Base-by-base conservation (phyloP, 2,797 vertebrate species). In the Centropyge bicolor region DNA sequence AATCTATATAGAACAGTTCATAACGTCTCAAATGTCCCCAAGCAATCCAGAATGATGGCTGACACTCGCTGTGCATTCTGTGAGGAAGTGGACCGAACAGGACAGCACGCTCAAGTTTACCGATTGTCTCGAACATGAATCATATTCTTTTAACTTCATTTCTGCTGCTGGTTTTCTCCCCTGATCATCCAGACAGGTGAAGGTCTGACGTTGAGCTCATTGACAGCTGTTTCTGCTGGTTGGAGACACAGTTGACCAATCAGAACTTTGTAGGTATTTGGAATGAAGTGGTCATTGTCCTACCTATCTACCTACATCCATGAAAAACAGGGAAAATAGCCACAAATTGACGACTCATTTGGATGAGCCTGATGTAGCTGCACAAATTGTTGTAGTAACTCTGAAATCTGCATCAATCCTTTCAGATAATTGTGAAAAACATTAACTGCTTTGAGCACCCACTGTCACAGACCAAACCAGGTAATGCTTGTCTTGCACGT, bases 221-320 rank as follows among this genome's bases (percentile, higher is more conserved):
- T 5, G 3, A 11, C 17, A 16, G 9, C 35, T 31, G 60, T 64
- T 61, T 54, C 62, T 78, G 62, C 45, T 65, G 46, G 68, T 52
- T 78, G 24, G 68, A 72, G 54, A 52, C 69, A 60, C 45, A 51
- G 45, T 4, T n/a, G 48, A 54, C 16, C 31, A 59, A 22, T 46
- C 16, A 40, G 14, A 57, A 20, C 24, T 69, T 68, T 45, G 20
- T 13, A 52, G 14, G 60, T 13, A 8, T 31, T 54, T 2, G 3
- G 24, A 45, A 22, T 22, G 9, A 45, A 22, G 46, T 17, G n/a
- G 38, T 43, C 19, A 5, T 10, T 6, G 10, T 46, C 35, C 31
- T 17, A 12, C 31, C 51, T n/a, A 35, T 22, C 36, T 41, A 36
- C 17, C 16, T 36, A 12, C 6, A 41, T 24, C 57, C 36, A 40